Evolutionary conservation across 2,797 vertebrate species (phyloP).

Genomic region (Sebastiscus albofasciatus): DNA sequence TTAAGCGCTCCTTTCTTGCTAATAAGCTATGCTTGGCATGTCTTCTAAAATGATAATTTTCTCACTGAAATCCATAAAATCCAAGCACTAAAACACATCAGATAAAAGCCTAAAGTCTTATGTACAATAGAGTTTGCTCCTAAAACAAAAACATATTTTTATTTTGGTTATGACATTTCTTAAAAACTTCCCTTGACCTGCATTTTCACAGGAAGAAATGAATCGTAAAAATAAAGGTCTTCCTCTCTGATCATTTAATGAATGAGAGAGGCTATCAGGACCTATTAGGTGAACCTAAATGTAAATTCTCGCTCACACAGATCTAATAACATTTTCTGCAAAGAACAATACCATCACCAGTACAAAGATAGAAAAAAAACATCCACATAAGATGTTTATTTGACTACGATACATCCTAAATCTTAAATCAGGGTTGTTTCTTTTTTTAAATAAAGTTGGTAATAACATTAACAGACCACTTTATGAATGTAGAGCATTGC

Average conservation of each 20-base stretch:
- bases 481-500: conserved; percentile 47
- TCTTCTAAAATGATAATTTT: rapidly evolving
- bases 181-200: not conserved
- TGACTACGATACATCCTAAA: not conserved
- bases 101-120: not conserved
- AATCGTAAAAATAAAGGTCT: not conserved
- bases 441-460: conserved; percentile 19
- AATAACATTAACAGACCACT: conserved; percentile 37
- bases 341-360: not conserved
- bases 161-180: not conserved
- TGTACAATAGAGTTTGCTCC: not conserved
- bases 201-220: not conserved
- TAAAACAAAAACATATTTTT: not conserved
- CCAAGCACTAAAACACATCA: not conserved
- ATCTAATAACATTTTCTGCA: not conserved
- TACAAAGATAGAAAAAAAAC: not conserved
- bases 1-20: not conserved
- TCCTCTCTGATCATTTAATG: not conserved
- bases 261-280: not conserved
- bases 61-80: not conserved
- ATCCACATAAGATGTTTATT: not conserved
- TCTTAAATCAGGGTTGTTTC: not conserved
- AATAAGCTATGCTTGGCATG: not conserved
- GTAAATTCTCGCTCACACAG: not conserved
- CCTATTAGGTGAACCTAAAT: not conserved